A percentile compares a stretch with the other conserved stretches of the same genome.
Conservation (phyloP, 53 echinoderm and acorn worm species). For the Actinopyga echinites region DNA sequence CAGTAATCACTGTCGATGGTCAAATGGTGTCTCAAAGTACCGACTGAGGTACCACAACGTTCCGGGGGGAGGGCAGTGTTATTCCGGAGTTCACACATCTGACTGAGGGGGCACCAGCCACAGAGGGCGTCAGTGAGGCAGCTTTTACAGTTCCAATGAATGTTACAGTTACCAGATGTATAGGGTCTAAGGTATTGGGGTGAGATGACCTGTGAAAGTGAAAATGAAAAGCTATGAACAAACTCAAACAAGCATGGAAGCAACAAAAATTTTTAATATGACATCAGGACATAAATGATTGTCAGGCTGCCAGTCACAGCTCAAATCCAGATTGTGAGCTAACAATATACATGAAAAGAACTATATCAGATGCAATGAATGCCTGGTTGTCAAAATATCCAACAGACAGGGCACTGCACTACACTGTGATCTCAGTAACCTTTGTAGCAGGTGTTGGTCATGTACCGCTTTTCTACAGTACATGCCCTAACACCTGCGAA, state of each 20-base stretch:
- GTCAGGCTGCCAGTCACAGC: no score
- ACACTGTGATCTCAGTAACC: no score
- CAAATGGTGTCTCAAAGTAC: slow-evolving; percentile 51
- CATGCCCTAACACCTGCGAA: no score
- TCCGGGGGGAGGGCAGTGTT: slow-evolving; percentile 56
- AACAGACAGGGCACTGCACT: no score
- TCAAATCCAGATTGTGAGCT: no score
- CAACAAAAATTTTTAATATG: background rate
- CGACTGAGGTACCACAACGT: slow-evolving; percentile 56
- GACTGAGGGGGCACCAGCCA: slow-evolving; percentile 87
- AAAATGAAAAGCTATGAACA: background rate
- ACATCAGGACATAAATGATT: no score
- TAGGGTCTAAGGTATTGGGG: slow-evolving; percentile 70
- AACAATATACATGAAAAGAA: no score
- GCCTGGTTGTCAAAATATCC: no score
- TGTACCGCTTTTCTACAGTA: no score
- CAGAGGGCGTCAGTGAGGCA: slow-evolving; percentile 79
- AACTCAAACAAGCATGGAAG: background rate
- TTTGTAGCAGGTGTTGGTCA: no score
- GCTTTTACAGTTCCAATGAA: slow-evolving; percentile 69
- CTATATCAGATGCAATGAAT: no score
- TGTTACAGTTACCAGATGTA: slow-evolving; percentile 52
- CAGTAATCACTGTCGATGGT: slow-evolving; percentile 65
- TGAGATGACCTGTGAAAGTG: slow-evolving; percentile 56
- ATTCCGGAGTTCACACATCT: slow-evolving; percentile 68